A percentile compares a stretch with the other conserved stretches of the same genome.
Conservation (phyloP, 92 coral and sea anemone species). For the Zoanthus sansibaricus region DNA sequence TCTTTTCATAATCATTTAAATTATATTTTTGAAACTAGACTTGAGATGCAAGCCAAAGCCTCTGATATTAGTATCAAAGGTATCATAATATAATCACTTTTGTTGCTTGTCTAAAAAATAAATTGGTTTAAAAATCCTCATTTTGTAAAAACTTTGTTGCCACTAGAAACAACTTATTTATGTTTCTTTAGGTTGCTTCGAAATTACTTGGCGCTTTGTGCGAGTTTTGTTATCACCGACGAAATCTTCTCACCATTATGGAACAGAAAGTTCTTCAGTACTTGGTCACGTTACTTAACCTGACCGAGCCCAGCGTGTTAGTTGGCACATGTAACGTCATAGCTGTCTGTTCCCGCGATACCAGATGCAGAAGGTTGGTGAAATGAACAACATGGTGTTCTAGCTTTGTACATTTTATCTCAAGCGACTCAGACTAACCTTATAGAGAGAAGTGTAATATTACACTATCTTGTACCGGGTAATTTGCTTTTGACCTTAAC, state of each 20-base stretch:
- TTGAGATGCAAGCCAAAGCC: no score
- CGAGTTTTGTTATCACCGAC: slow-evolving; percentile 74
- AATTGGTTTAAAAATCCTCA: no score
- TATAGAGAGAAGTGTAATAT: background rate
- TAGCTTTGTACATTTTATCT: background rate
- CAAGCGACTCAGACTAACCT: background rate
- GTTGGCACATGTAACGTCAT: slow-evolving; percentile 73
- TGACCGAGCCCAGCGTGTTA: slow-evolving; percentile 76
- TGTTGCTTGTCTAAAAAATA: no score
- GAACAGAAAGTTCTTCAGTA: slow-evolving; percentile 76
- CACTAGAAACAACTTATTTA: background rate
- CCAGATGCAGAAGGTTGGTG: slow-evolving; percentile 74
- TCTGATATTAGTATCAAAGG: no score
- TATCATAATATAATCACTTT: no score
- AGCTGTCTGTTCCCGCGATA: slow-evolving; percentile 84
- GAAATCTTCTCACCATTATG: slow-evolving; percentile 57
- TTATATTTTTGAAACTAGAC: no score
- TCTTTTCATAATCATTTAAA: no score
- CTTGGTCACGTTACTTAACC: slow-evolving; percentile 66
- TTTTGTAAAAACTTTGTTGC: no score
- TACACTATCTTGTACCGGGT: background rate
- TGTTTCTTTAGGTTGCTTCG: slow-evolving; percentile 66
- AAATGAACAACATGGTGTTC: background rate
- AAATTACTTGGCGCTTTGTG: slow-evolving; percentile 83
- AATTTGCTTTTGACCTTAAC: background rate